A percentile compares a stretch with the other conserved stretches of the same genome.
Conservation (phyloP, 2,797 vertebrate species). For the Enteromius anoplus region DNA sequence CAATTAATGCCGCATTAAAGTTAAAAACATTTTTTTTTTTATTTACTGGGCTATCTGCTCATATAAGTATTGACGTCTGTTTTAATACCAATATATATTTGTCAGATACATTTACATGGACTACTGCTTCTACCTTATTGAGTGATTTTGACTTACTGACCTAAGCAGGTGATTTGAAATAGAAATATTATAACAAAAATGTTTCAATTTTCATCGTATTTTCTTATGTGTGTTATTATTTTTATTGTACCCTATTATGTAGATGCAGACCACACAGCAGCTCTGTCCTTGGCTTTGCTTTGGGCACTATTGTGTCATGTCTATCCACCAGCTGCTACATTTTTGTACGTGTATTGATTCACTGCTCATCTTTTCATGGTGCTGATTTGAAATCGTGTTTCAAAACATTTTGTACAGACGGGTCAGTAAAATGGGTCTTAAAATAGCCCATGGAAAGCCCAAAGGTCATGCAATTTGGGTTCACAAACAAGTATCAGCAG, state of each 20-base stretch:
- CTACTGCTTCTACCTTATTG: background rate
- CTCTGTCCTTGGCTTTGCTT: slow-evolving; percentile 23
- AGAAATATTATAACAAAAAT: background rate
- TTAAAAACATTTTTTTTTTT: background rate
- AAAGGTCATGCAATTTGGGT: slow-evolving; percentile 45
- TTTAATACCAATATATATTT: background rate
- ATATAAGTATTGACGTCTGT: background rate
- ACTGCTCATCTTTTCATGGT: slow-evolving; percentile 28
- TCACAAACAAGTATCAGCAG: slow-evolving; percentile 51
- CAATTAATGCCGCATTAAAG: background rate
- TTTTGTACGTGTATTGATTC: slow-evolving; percentile 38
- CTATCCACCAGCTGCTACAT: slow-evolving; percentile 29
- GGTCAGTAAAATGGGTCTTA: slow-evolving; percentile 5
- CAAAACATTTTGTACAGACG: slow-evolving; percentile 30
- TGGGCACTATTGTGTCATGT: slow-evolving; percentile 23
- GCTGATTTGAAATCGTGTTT: slow-evolving; percentile 24
- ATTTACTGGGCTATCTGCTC: background rate
- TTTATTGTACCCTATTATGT: slow-evolving; percentile 16
- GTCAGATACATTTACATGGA: background rate
- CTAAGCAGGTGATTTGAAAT: slow-evolving; percentile 5
- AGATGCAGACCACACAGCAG: slow-evolving; percentile 7
- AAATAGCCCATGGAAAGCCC: slow-evolving; percentile 20
- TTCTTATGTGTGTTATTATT: background rate
- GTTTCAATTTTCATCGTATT: background rate
- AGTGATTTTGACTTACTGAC: background rate